Percentiles rank a stretch among this genome's conserved stretches.
These are phyloP conservation scores for Presbytis comata DNA, from an alignment of 2,797 vertebrate genomes.

Conservation along the genomic window DNA sequence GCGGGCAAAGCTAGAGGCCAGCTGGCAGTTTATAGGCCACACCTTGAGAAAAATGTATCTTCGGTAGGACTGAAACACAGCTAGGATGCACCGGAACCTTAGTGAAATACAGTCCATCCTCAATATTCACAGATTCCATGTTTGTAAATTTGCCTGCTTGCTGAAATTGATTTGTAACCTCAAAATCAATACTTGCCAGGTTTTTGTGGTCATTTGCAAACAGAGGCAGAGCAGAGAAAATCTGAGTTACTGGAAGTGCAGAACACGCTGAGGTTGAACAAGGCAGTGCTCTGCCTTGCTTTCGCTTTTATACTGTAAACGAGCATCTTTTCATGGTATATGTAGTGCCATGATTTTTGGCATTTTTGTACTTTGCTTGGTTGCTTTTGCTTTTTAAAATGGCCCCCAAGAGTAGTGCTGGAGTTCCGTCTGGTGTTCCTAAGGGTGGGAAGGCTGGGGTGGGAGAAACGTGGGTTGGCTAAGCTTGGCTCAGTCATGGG, in stretches of 20 bases:
- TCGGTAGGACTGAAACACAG: background rate
- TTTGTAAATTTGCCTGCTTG: background rate
- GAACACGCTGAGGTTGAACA: too few species aligned
- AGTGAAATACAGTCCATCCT: background rate
- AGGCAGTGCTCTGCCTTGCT: background rate
- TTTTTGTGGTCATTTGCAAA: background rate
- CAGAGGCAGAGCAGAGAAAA: background rate
- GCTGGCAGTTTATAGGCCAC: background rate
- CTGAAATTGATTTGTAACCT: background rate
- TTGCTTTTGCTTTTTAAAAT: background rate
- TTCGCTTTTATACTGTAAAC: background rate
- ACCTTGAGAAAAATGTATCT: background rate
- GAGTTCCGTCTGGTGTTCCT: background rate
- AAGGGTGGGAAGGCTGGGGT: background rate
- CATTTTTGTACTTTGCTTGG: background rate
- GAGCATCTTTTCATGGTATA: background rate
- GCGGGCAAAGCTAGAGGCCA: background rate
- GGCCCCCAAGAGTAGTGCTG: background rate
- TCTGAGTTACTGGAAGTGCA: background rate
- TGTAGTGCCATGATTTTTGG: background rate
- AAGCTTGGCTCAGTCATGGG: background rate
- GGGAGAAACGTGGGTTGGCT: background rate
- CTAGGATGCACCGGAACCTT: background rate
- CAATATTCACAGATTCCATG: background rate
- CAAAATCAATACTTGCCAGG: background rate